Evolutionary conservation across 2,888 invertebrate species (phyloP), one percentile per base, ranked within the genome.

Genomic region (Autographa gamma): DNA sequence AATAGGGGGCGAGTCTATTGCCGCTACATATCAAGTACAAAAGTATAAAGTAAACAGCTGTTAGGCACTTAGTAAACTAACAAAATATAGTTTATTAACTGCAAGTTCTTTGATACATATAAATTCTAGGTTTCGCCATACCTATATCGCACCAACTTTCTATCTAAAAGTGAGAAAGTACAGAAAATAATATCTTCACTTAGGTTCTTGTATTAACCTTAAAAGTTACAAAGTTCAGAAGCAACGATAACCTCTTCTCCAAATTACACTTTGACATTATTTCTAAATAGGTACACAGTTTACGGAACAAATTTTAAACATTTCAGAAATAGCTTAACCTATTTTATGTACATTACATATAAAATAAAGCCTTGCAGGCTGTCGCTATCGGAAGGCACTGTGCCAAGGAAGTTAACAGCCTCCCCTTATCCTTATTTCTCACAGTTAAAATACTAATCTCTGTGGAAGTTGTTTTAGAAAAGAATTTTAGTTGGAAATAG

Each of bases 311-410:
- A 31, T 48, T 16, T 48, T 48, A n/a, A 64, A 64, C 31, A 59
- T 59, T 65, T 65, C 41, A 65, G 41, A 65, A 43, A 59, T 31
- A 9, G 41, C 31, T 65, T 43, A 65, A 19, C 63, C n/a, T 31
- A 41, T 41, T 58, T 64, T 41, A 41, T 64, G 38, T 38, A n/a
- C 41, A 25, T 58, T 64, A 58, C 64, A 63, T 16, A 65, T 60
- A 66, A 60, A 34, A 66, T 41, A 48, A 52, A 34, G 64, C 59
- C 60, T 69, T n/a, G 34, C 34, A 48, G 63, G 63, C 58, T 48
- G 52, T 56, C 41, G 69, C 59, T 62, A 74, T 67, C 60, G 18
- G 71, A 88, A 92, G 84, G 96, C 96, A 84, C 95, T 96, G 63
- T 93, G 91, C 41, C 91, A 88, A 18, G 87, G 41, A 66, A 14